A percentile compares a stretch with the other conserved stretches of the same genome.
Evolutionary conservation across 2,888 invertebrate species (phyloP).

Genomic region (Cremastobaeus sp.): DNA sequence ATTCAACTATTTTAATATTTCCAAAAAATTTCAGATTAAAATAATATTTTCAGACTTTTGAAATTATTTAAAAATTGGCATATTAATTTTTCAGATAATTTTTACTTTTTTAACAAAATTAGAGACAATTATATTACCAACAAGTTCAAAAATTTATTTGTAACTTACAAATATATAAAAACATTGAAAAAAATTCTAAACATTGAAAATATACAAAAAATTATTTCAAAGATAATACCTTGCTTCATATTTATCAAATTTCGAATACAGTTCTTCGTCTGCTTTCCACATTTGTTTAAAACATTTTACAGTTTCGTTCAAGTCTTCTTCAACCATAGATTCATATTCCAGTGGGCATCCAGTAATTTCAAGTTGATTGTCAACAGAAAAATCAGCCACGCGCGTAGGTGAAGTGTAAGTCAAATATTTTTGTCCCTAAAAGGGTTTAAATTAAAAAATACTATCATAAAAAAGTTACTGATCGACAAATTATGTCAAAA

Average conservation of each 20-base stretch:
- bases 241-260: slow-evolving; percentile 10
- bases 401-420: no score
- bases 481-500: no score
- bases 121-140: no score
- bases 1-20: not conserved
- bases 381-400: no score
- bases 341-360: slow-evolving; percentile 33
- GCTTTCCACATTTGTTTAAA: slow-evolving; percentile 22
- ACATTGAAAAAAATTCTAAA: not conserved
- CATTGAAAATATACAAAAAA: not conserved
- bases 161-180: not conserved
- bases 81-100: no score
- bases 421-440: no score
- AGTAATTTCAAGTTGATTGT: slow-evolving; percentile 21
- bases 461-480: no score
- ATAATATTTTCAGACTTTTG: not conserved
- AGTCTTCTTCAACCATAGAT: slow-evolving; percentile 11
- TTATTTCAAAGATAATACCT: not conserved
- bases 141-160: no score
- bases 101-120: no score
- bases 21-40: no score
- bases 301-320: slow-evolving; percentile 15
- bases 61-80: no score
- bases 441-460: no score
- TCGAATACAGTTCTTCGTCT: slow-evolving; percentile 11